Evolutionary conservation across 2,113 vertebrate species (phyloP).

Genomic region (Pseudopipra pipra): DNA sequence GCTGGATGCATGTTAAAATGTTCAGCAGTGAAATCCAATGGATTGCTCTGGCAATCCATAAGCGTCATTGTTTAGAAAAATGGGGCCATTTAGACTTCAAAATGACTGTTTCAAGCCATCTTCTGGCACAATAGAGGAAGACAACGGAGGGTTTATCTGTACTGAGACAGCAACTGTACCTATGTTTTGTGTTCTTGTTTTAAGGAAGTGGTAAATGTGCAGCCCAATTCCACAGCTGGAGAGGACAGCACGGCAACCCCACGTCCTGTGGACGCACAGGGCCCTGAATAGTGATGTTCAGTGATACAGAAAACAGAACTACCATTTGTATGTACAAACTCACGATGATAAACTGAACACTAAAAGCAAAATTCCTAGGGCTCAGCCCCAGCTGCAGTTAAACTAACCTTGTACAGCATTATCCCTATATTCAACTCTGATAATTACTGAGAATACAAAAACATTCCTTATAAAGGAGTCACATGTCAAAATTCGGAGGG

Average conservation of each 20-base stretch:
- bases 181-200: background rate
- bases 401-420: background rate
- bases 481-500: background rate
- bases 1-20: fast-evolving
- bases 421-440: constrained; percentile 17
- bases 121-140: background rate
- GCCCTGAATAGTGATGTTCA: background rate
- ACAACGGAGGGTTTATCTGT: background rate
- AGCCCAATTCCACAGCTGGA: background rate
- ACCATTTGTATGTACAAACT: background rate
- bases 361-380: constrained; percentile 7
- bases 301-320: background rate
- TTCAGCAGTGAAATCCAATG: background rate
- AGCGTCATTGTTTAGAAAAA: background rate
- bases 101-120: background rate
- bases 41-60: background rate
- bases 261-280: background rate
- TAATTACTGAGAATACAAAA: constrained; percentile 29
- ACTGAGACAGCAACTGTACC: background rate
- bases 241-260: background rate
- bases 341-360: background rate
- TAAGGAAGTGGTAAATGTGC: background rate
- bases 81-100: background rate
- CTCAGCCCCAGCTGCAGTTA: constrained; percentile 33
- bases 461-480: constrained; percentile 40